Percentiles rank a stretch among this genome's conserved stretches.
Conservation (phyloP, 1,140 invertebrate genomes). For the Cylas formicarius region DNA sequence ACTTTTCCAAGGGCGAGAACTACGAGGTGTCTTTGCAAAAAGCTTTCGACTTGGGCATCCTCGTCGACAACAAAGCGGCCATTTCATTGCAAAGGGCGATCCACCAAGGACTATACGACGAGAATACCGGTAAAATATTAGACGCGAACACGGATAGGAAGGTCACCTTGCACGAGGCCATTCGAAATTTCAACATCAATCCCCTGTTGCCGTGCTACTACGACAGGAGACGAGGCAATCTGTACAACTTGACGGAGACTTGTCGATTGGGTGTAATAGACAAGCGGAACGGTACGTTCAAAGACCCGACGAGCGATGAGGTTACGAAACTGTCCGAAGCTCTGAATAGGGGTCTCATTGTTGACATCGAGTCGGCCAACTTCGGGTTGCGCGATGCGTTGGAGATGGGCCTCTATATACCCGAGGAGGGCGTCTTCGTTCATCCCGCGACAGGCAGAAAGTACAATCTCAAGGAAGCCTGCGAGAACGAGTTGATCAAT, state of each 20-base stretch:
- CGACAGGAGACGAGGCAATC: constrained; percentile 59
- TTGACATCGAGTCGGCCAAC: constrained; percentile 75
- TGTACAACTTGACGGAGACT: constrained; percentile 68
- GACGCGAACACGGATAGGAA: constrained; percentile 68
- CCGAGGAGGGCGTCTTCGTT: constrained; percentile 62
- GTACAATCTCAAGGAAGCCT: constrained; percentile 71
- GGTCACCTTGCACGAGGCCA: constrained; percentile 77
- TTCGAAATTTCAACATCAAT: constrained; percentile 70
- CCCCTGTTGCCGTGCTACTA: constrained; percentile 74
- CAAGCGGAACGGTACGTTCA: constrained; percentile 68
- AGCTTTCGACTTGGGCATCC: constrained; percentile 71
- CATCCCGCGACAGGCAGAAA: constrained; percentile 74
- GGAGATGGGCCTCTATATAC: constrained; percentile 73
- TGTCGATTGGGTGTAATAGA: constrained; percentile 79
- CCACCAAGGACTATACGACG: constrained; percentile 79
- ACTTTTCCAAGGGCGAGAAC: constrained; percentile 55
- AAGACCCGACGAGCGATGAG: constrained; percentile 59
- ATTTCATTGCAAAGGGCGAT: constrained; percentile 81
- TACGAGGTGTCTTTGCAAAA: constrained; percentile 66
- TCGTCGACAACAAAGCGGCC: constrained; percentile 71
- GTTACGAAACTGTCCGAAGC: constrained; percentile 64
- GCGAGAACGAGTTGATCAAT: constrained; percentile 74
- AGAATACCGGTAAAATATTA: constrained; percentile 69
- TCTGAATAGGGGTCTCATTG: constrained; percentile 66
- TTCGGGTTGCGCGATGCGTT: constrained; percentile 79